Evolutionary conservation across 2,113 vertebrate species (phyloP), one percentile per base, ranked within the genome.

Genomic region (Hemichromis elongatus): DNA sequence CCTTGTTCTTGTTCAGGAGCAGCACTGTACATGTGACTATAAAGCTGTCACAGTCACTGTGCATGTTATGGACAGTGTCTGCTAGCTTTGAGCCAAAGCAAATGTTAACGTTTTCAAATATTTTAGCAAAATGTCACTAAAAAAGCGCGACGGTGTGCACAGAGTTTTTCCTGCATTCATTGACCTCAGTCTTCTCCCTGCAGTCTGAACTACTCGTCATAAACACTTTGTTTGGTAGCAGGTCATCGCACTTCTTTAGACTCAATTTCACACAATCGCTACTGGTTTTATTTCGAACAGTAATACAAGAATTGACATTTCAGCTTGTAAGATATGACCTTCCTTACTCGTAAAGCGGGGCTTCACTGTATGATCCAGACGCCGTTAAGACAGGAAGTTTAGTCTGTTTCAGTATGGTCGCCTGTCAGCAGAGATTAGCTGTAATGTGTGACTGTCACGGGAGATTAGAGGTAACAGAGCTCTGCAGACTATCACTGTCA

Each of bases 331-430:
- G 53, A 83, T 83, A 12, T 16, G 53, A 77, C 82, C 66, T 79
- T 84, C 54, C 21, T 57, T 14, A 87, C 73, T 89, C 7, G 45
- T 54, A 57, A 79, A 57, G 35, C 37, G 18, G 73, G 66, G 26
- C 42, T 80, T 26, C 6, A 54, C 50, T 59, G 75, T 79, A 73
- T 54, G 79, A 81, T 88, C 81, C 89, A 92, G 82, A 88, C 81
- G 33, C 88, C 61, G 81, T 86, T 82, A 82, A 87, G 91, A 81
- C 89, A 89, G 93, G 93, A 94, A 93, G 93, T 95, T 93, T 93
- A 93, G 92, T 93, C 89, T 95, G 86, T 90, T 91, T 90, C 82
- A 84, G 80, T 78, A 84, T 63, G 53, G 88, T 80, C 24, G 37
- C 86, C 85, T 89, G 91, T 92, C 93, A 93, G 88, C 66, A 75